Evolutionary conservation across 2,113 vertebrate genomes (phyloP), one percentile per base, ranked within the genome.

Genomic region (Xenopus laevis): DNA sequence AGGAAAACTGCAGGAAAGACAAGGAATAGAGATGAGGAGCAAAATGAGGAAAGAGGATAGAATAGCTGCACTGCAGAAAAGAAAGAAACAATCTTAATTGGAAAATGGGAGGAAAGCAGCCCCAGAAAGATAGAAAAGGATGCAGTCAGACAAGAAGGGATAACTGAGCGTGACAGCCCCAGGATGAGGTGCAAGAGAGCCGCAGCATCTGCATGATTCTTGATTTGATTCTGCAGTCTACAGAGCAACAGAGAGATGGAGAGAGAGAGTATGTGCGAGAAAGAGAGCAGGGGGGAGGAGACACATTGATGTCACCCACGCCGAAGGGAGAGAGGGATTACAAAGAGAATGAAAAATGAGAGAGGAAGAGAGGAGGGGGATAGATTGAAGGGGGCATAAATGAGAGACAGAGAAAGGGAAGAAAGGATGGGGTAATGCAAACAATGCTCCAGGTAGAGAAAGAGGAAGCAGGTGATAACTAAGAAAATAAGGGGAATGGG

Each of bases 211-310:
- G 73, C 73, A 76, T 68, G 73, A 76, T 76, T 76, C 73, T 63
- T 68, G 73, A 53, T 76, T 76, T 62, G 46, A 76, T 69, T 69
- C 73, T 76, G 73, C 64, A 71, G 45, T 71, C 46, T 20, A 40
- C 23, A 71, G 68, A 68, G 57, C 52, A 65, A 23, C 23, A 46
- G 73, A 66, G 59, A 59, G 78, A 72, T 73, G 61, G 59, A 45
- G 47, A 62, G 82, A 79, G 79, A 47, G 81, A 78, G 78, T 68
- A 79, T 68, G 73, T 55, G 65, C 58, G 81, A 71, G 78, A 68
- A 71, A 67, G 71, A 62, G 80, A 78, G 68, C 44, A 64, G 55
- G 71, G 71, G 55, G 74, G 50, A 78, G 79, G 83, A 82, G 83
- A 75, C 72, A 62, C 72, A 68, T 61, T 75, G 72, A 75, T 75